Percentiles rank a stretch among this genome's conserved stretches.
phyloP scores from a whole-genome alignment of 2,888 invertebrate species.

The Agriopis marginaria region DNA sequence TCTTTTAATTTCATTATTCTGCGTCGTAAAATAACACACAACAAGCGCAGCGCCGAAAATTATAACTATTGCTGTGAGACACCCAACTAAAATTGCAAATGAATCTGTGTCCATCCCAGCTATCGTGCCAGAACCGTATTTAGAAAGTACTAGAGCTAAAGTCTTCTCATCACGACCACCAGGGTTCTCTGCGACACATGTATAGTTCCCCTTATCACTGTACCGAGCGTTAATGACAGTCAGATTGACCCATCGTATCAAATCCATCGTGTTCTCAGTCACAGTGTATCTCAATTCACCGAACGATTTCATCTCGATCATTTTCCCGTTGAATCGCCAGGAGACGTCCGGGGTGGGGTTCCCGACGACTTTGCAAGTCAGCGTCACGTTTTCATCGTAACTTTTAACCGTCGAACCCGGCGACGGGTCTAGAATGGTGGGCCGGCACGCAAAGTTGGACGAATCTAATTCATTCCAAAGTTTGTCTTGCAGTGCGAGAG shows the following conservation, averaged over 20 bases:
- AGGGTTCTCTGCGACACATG: slow-evolving; percentile 93
- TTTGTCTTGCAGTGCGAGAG: slow-evolving; percentile 88
- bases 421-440: slow-evolving; percentile 89
- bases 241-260: slow-evolving; percentile 88
- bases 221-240: slow-evolving; percentile 88
- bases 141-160: slow-evolving; percentile 87
- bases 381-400: slow-evolving; percentile 89
- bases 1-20: slow-evolving; percentile 84
- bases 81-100: slow-evolving; percentile 83
- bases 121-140: slow-evolving; percentile 75
- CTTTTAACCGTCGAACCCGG: slow-evolving; percentile 87
- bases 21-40: slow-evolving; percentile 85
- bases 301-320: slow-evolving; percentile 83
- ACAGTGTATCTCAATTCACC: slow-evolving; percentile 82
- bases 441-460: slow-evolving; percentile 93
- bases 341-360: slow-evolving; percentile 92
- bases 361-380: slow-evolving; percentile 91
- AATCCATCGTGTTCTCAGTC: slow-evolving; percentile 77
- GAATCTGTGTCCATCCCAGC: slow-evolving; percentile 82
- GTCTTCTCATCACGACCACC: slow-evolving; percentile 93
- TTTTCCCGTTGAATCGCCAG: slow-evolving; percentile 90
- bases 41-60: slow-evolving; percentile 79
- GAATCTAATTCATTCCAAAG: slow-evolving; percentile 91
- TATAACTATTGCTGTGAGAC: slow-evolving; percentile 75
- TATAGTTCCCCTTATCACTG: slow-evolving; percentile 90